Base-by-base conservation (phyloP, 2,113 vertebrate species). In the Chlamydotis undulata region DNA sequence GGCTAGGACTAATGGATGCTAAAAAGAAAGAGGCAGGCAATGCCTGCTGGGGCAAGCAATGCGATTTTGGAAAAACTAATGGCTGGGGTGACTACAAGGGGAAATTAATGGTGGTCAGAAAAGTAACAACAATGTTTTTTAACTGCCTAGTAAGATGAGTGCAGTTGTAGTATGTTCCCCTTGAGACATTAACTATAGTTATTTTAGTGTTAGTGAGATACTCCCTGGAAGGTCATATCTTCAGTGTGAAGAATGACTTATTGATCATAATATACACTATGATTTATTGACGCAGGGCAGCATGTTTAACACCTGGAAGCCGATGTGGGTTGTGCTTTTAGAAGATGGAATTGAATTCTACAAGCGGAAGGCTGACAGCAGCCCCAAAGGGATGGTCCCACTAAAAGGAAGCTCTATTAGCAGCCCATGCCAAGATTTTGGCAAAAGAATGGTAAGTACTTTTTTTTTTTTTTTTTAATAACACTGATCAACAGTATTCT, bases 361-460 rank as follows among this genome's bases (percentile, higher is more conserved):
- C 92, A 99, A 99, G 95, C 98, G 99, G 97, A 99, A 99, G 97
- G 98, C 97, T 45, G 99, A 99, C 89, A 98, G 73, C 50, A 99
- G 97, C 64, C 98, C 99, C 45, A 99, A 99, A 98, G 99, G 99
- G 75, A 99, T 99, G 99, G 98, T 99, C 70, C 99, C 99, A 13
- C 94, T 99, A 17, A 99, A 99, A 94, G 99, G 98, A 95, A 98
- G 99, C 15, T 96, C 94, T 10, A 71, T 99, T 59, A 97, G 91
- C 29, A 99, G 97, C 82, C 99, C 99, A 4, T 99, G 99, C 82
- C 99, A 99, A 94, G 99, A 99, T 84, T 99, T 98, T 93, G 97
- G 97, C 79, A 99, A 99, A 97, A 98, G 98, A 97, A 98, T 41
- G 98, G 99, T 99, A 95, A 97, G 98, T 92, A 64, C 57, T 22